Evolutionary conservation across 2,797 vertebrate genomes (phyloP).

Genomic region (Carduelis carduelis): DNA sequence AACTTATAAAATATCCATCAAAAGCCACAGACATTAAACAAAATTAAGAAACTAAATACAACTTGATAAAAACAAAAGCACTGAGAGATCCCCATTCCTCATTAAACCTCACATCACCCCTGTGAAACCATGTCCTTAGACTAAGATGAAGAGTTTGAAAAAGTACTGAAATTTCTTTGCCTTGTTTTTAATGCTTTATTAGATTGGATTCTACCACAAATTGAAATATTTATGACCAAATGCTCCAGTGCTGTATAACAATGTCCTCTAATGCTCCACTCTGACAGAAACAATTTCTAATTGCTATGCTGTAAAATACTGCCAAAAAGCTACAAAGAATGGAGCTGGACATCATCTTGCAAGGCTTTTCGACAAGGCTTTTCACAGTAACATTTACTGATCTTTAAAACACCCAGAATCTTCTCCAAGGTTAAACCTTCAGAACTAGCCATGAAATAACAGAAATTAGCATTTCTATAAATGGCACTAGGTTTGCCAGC

Average conservation of each 20-base stretch:
- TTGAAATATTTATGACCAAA: conserved; percentile 42
- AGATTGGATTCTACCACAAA: conserved; percentile 35
- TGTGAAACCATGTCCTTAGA: background rate
- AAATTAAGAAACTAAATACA: background rate
- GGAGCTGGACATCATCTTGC: background rate
- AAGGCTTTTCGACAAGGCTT: background rate
- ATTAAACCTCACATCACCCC: background rate
- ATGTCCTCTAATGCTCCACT: background rate
- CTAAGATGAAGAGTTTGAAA: background rate
- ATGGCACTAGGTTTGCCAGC: background rate
- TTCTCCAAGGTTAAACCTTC: background rate
- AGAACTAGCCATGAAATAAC: background rate
- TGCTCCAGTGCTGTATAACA: conserved; percentile 17
- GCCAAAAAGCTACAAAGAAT: background rate
- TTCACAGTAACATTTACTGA: background rate
- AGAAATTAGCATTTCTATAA: background rate
- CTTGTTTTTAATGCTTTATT: conserved; percentile 24
- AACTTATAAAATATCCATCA: background rate
- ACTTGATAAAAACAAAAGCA: background rate
- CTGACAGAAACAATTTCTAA: conserved; percentile 2
- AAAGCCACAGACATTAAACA: background rate
- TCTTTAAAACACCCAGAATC: background rate
- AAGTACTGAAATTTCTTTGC: background rate
- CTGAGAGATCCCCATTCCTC: background rate
- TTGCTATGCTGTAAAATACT: background rate